Evolutionary conservation across 2,888 invertebrate genomes (phyloP), one percentile per base, ranked within the genome.

Genomic region (Ophion costatus): DNA sequence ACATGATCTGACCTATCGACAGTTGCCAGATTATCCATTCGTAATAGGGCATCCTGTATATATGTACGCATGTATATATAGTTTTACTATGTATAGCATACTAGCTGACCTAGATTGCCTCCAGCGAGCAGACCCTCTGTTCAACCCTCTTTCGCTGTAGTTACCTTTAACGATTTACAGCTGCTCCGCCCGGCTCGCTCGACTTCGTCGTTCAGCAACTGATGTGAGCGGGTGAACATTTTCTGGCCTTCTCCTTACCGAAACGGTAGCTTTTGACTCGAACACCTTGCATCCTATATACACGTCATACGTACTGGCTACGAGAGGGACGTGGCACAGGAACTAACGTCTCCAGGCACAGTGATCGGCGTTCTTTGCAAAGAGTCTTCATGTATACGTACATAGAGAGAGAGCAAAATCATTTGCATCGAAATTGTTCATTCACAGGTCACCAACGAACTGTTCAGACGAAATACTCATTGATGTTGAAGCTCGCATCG

Each of bases 101-200:
- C 61, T 63, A 86, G 80, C 86, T 88, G 89, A 87, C 88, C 87
- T 86, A 87, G 86, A 88, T 89, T 84, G 87, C 85, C 85, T 86
- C 78, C 79, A 85, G 88, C 87, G 79, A 85, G 80, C 86, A 86
- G 87, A 84, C 86, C 86, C 77, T 84, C 87, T 86, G 84, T 88
- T 83, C 76, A 82, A 63, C 84, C 84, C 87, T 77, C 82, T 73
- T 70, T 86, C 76, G 84, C 66, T 86, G 82, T 84, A 85, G 85
- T 88, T 88, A 88, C 88, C 87, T 88, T 85, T 88, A 87, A 90
- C 86, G 88, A 88, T 90, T 89, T 89, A 87, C 85, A 86, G 86
- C 84, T 81, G 84, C 84, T 75, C 75, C 70, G 67, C 77, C 77
- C 83, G 57, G 57, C 83, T 80, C 77, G 75, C 45, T 45, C 64